phyloP scores from a whole-genome alignment of 2,888 invertebrate genomes.

The Acronicta psi region DNA sequence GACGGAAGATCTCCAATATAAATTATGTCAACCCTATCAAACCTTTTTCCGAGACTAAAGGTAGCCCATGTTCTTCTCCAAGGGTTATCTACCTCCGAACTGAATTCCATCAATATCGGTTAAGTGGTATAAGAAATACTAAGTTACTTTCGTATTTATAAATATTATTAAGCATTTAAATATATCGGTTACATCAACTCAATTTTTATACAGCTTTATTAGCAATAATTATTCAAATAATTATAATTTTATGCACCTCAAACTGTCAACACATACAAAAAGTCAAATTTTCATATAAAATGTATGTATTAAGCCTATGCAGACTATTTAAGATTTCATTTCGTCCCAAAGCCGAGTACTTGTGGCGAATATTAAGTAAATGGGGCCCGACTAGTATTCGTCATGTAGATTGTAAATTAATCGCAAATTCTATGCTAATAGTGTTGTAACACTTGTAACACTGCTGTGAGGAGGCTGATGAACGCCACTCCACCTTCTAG shows the following conservation, averaged over 20 bases:
- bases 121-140: no score
- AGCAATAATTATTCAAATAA: slow-evolving; percentile 15
- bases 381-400: slow-evolving; percentile 13
- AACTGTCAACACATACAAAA: slow-evolving; percentile 10
- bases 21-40: no score
- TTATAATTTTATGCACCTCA: slow-evolving; percentile 5
- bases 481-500: no score
- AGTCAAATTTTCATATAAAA: slow-evolving; percentile 22
- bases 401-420: slow-evolving; percentile 1
- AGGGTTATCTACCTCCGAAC: no score
- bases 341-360: slow-evolving; percentile 22
- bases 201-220: not conserved
- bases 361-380: slow-evolving; percentile 41
- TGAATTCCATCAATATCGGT: no score
- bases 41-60: no score
- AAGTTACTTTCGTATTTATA: no score
- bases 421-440: slow-evolving; percentile 12
- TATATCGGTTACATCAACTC: not conserved
- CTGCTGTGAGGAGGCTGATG: no score
- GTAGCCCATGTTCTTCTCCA: no score
- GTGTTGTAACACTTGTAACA: slow-evolving; percentile 13
- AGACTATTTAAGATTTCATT: slow-evolving; percentile 21
- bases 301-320: slow-evolving; percentile 1
- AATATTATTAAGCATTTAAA: no score
- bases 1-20: no score